phyloP scores from a whole-genome alignment of 2,113 vertebrate genomes.

The Azemiops feae region DNA sequence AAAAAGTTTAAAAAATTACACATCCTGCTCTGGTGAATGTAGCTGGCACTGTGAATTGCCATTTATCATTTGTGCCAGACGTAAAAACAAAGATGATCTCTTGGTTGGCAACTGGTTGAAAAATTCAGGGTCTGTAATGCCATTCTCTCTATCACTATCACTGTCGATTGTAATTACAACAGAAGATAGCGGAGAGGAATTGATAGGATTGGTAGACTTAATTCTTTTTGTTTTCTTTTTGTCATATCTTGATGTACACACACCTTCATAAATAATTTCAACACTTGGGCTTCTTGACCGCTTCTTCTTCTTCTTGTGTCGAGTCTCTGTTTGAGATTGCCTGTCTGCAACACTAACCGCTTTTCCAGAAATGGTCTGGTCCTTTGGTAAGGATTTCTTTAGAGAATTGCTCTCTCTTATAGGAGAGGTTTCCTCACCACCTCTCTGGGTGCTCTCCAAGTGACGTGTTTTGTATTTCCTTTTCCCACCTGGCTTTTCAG shows the following conservation, averaged over 20 bases:
- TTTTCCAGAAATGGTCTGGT: constrained; percentile 59
- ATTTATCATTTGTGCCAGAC: constrained; percentile 67
- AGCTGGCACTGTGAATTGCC: constrained; percentile 46
- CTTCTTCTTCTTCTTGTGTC: constrained; percentile 72
- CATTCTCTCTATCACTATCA: constrained; percentile 77
- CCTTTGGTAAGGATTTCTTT: constrained; percentile 62
- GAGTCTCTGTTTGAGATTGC: constrained; percentile 68
- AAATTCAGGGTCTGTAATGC: constrained; percentile 45
- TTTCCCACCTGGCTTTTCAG: constrained; percentile 86
- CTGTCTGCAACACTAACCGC: constrained; percentile 65
- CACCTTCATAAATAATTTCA: constrained; percentile 80
- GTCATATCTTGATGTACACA: constrained; percentile 62
- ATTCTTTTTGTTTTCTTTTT: constrained; percentile 91
- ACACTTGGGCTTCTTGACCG: constrained; percentile 78
- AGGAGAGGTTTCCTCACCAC: constrained; percentile 30
- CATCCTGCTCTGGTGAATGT: constrained; percentile 50
- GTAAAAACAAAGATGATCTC: constrained; percentile 56
- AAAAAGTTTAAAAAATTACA: constrained; percentile 37
- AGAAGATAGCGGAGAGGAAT: constrained; percentile 48
- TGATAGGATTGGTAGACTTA: constrained; percentile 72
- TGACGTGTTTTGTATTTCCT: constrained; percentile 91
- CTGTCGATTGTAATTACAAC: constrained; percentile 86
- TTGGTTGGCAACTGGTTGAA: constrained; percentile 50
- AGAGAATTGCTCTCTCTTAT: constrained; percentile 53
- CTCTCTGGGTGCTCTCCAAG: constrained; percentile 70